phyloP scores from a whole-genome alignment of 2,113 vertebrate species.

The Misgurnus anguillicaudatus region DNA sequence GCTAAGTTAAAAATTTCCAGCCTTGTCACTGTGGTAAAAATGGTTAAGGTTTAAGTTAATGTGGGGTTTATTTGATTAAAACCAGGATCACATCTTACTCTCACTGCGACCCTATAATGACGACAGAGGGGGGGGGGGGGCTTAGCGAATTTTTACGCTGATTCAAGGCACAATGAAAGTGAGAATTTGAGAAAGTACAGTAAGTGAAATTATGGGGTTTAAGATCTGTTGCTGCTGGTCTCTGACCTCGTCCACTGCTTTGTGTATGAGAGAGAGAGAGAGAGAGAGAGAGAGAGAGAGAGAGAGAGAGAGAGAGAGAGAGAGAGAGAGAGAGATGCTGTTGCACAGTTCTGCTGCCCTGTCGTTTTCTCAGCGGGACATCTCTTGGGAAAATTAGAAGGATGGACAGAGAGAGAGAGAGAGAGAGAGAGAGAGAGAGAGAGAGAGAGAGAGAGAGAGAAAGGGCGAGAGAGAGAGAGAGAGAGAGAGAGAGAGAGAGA shows the following conservation, averaged over 20 bases:
- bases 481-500: conserved; percentile 15
- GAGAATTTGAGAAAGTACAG: background rate
- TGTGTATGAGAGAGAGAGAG: too few species aligned
- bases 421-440: conserved; percentile 19
- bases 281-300: too few species aligned
- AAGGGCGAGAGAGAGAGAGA: conserved; percentile 2
- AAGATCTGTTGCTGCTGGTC: conserved; percentile 39
- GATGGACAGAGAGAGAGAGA: conserved; percentile 51
- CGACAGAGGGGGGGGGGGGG: too few species aligned
- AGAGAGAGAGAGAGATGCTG: conserved; percentile 59
- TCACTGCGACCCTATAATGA: too few species aligned
- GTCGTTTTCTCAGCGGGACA: conserved; percentile 71
- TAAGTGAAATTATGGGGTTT: background rate
- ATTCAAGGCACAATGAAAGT: background rate
- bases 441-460: conserved; percentile 52
- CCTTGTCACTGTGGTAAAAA: too few species aligned
- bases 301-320: conserved; percentile 2
- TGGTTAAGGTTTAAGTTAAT: too few species aligned
- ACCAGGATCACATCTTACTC: too few species aligned
- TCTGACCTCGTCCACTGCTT: conserved; percentile 21
- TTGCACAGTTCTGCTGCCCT: conserved; percentile 74
- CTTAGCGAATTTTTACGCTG: background rate
- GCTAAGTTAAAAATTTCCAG: too few species aligned
- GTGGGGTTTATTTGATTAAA: too few species aligned
- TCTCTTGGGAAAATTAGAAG: conserved; percentile 74